Percentiles rank a stretch among this genome's conserved stretches.
Evolutionary conservation across 2,797 vertebrate species (phyloP).

Genomic region (Pangasius larnaudii): DNA sequence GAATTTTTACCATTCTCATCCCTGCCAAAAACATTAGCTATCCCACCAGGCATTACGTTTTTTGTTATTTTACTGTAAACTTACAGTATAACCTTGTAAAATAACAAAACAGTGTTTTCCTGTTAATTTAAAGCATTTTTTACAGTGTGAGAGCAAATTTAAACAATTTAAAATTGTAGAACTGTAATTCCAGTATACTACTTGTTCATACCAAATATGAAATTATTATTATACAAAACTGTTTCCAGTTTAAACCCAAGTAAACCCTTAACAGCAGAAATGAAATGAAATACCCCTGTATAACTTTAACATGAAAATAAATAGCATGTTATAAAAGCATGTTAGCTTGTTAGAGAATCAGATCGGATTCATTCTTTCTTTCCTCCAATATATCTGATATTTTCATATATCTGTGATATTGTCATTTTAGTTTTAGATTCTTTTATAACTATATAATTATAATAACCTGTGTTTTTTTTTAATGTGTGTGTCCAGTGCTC

Average conservation of each 20-base stretch:
- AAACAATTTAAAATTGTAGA: background rate
- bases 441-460: background rate
- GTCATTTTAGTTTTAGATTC: slow-evolving; percentile 9
- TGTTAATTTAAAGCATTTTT: background rate
- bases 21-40: background rate
- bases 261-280: background rate
- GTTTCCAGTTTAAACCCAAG: background rate
- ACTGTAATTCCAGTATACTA: background rate
- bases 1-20: background rate
- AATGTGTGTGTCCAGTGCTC: slow-evolving; percentile 81
- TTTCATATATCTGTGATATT: background rate
- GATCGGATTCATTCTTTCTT: background rate
- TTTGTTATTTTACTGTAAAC: background rate
- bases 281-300: background rate
- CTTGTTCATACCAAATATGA: background rate
- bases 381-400: background rate
- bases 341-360: background rate
- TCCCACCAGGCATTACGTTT: background rate
- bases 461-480: background rate
- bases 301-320: background rate
- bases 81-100: background rate
- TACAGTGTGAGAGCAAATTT: background rate
- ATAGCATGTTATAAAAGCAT: background rate
- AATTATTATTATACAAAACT: background rate
- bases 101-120: background rate